Percentiles rank a stretch among this genome's conserved stretches.
Evolutionary conservation across 2,113 vertebrate genomes (phyloP).

Genomic region (Bostrychus sinensis): DNA sequence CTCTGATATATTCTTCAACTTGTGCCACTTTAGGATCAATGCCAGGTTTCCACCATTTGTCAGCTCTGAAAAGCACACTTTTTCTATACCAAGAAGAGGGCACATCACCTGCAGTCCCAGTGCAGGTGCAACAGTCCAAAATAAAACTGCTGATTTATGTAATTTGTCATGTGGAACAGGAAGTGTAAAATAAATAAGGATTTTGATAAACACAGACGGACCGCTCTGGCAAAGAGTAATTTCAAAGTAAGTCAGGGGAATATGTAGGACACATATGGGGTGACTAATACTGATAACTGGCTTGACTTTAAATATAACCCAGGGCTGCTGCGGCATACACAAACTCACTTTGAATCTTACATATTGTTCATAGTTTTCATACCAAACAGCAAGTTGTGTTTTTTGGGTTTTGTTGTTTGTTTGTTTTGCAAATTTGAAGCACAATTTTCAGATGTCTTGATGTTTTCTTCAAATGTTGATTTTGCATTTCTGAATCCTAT

Average conservation of each 20-base stretch:
- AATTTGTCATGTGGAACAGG: slow-evolving; percentile 22
- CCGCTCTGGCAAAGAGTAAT: slow-evolving; percentile 17
- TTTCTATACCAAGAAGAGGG: slow-evolving; percentile 4
- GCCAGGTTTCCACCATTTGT: slow-evolving; percentile 14
- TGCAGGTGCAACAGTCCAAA: slow-evolving; percentile 46
- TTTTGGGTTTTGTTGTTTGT: no score
- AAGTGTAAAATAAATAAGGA: slow-evolving; percentile 21
- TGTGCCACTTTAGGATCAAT: slow-evolving; percentile 19
- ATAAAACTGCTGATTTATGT: slow-evolving; percentile 36
- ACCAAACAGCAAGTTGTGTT: background rate
- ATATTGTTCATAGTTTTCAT: background rate
- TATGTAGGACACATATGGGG: slow-evolving; percentile 16
- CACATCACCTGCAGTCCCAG: slow-evolving; percentile 26
- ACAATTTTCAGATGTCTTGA: background rate
- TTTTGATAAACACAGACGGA: background rate
- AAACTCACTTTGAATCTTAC: background rate
- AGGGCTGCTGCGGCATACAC: slow-evolving; percentile 1
- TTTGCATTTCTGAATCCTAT: background rate
- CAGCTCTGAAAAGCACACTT: slow-evolving; percentile 16
- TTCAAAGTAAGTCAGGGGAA: slow-evolving; percentile 12
- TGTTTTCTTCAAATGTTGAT: background rate
- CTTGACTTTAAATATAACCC: slow-evolving; percentile 23
- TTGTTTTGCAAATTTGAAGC: background rate
- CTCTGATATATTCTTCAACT: slow-evolving; percentile 7
- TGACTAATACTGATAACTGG: slow-evolving; percentile 21